A percentile compares a stretch with the other conserved stretches of the same genome.
Evolutionary conservation across 2,888 invertebrate species (phyloP).

Genomic region (Abscondita cerata): DNA sequence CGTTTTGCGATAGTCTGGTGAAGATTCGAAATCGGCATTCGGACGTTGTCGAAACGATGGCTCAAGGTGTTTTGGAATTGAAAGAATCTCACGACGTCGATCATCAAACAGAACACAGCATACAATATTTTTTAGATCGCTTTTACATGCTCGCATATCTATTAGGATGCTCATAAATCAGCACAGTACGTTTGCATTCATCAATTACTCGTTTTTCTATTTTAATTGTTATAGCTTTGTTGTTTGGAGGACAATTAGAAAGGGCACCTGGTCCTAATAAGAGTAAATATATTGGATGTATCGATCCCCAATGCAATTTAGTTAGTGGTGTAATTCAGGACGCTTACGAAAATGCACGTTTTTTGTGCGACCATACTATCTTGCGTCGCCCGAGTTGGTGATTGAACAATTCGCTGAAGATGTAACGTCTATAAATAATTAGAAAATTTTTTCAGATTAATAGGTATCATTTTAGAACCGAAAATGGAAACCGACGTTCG

Average conservation of each 20-base stretch:
- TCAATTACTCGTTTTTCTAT: not conserved
- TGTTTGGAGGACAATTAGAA: conserved; percentile 77
- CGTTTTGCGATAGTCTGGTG: conserved; percentile 82
- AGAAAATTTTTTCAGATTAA: no score
- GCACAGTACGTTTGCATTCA: conserved; percentile 80
- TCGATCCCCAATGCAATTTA: conserved; percentile 95
- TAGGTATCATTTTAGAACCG: conserved; percentile 60
- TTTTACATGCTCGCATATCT: conserved; percentile 98
- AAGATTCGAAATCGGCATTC: conserved; percentile 95
- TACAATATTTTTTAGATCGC: conserved; percentile 98
- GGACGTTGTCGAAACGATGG: conserved; percentile 99
- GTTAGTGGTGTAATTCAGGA: conserved; percentile 89
- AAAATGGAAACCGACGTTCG: conserved; percentile 73
- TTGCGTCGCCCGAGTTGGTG: conserved; percentile 88
- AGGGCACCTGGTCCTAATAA: conserved; percentile 62
- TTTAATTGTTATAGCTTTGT: conserved; percentile 68
- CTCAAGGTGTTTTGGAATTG: conserved; percentile 94
- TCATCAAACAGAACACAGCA: conserved; percentile 85
- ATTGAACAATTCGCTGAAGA: conserved; percentile 65
- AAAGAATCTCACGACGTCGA: conserved; percentile 91
- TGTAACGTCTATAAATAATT: no score
- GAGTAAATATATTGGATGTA: conserved; percentile 90
- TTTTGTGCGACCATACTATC: conserved; percentile 98
- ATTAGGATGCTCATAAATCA: conserved; percentile 99
- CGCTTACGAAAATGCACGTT: conserved; percentile 96